Percentiles rank a stretch among this genome's conserved stretches.
Conservation (phyloP, 2,797 vertebrate species). For the Anolis apletophallus region DNA sequence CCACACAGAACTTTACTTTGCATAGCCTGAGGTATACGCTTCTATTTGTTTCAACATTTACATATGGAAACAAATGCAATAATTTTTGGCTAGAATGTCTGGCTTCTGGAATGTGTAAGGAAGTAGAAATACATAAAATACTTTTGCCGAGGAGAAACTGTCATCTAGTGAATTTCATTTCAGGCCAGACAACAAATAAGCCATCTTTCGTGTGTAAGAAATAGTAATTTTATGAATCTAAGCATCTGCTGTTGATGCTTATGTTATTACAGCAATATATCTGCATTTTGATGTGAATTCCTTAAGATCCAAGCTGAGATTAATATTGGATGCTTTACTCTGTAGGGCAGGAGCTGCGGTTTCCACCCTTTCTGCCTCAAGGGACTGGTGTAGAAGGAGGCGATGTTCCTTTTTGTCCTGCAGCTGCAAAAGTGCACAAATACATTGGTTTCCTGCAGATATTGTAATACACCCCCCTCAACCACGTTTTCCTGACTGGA, state of each 20-base stretch:
- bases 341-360: background rate
- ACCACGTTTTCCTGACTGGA: background rate
- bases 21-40: conserved; percentile 9
- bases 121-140: conserved; percentile 14
- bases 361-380: background rate
- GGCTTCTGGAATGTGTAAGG: background rate
- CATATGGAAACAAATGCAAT: conserved; percentile 17
- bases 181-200: conserved; percentile 4
- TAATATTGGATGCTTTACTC: conserved; percentile 3
- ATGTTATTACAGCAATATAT: conserved; percentile 13
- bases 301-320: conserved; percentile 9
- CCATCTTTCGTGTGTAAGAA: conserved; percentile 18
- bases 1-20: conserved; percentile 22
- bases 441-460: background rate
- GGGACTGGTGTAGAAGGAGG: background rate
- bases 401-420: background rate
- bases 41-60: conserved; percentile 26
- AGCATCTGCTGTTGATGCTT: conserved; percentile 6
- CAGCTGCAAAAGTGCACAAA: background rate
- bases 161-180: conserved; percentile 13
- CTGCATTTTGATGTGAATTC: conserved; percentile 34
- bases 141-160: conserved; percentile 19
- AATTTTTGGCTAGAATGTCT: conserved; percentile 21
- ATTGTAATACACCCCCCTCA: background rate
- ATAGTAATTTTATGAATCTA: conserved; percentile 8